A percentile compares a stretch with the other conserved stretches of the same genome.
phyloP scores from a whole-genome alignment of 1,140 invertebrate species.

The Nixonia krombeini region DNA sequence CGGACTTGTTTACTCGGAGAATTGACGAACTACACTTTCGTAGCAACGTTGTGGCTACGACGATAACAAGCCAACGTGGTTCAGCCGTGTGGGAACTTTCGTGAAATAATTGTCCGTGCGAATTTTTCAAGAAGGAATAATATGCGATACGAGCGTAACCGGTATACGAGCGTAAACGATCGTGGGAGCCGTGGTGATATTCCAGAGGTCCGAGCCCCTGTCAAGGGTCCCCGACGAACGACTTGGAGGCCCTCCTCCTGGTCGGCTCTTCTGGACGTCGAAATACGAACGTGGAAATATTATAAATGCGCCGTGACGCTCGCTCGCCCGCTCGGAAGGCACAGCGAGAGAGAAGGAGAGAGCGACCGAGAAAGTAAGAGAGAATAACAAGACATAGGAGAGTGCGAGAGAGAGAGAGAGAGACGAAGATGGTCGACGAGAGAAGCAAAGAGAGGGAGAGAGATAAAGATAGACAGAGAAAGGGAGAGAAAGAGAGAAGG shows the following conservation, averaged over 20 bases:
- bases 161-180: slow-evolving; percentile 24
- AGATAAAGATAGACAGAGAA: slow-evolving; percentile 25
- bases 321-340: slow-evolving; percentile 11
- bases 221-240: slow-evolving; percentile 46
- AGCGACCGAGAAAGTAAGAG: slow-evolving; percentile 19
- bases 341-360: slow-evolving; percentile 29
- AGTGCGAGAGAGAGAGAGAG: slow-evolving; percentile 48
- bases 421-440: slow-evolving; percentile 3
- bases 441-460: slow-evolving; percentile 43
- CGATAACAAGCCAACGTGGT: too few species aligned
- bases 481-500: slow-evolving; percentile 20
- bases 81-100: slow-evolving; percentile 10
- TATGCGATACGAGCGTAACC: slow-evolving; percentile 25
- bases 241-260: slow-evolving; percentile 41
- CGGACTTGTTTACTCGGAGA: too few species aligned
- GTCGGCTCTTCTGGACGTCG: slow-evolving; percentile 53
- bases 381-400: too few species aligned
- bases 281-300: slow-evolving; percentile 70
- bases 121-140: slow-evolving; percentile 34
- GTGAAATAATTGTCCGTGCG: slow-evolving; percentile 13
- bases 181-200: slow-evolving; percentile 47
- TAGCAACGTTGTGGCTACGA: too few species aligned
- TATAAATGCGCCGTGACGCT: slow-evolving; percentile 69
- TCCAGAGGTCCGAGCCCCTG: slow-evolving; percentile 24
- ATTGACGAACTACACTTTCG: too few species aligned